These are phyloP conservation scores for Bradypodion ventrale DNA, from an alignment of 2,797 vertebrate genomes.

Conservation along the genomic window DNA sequence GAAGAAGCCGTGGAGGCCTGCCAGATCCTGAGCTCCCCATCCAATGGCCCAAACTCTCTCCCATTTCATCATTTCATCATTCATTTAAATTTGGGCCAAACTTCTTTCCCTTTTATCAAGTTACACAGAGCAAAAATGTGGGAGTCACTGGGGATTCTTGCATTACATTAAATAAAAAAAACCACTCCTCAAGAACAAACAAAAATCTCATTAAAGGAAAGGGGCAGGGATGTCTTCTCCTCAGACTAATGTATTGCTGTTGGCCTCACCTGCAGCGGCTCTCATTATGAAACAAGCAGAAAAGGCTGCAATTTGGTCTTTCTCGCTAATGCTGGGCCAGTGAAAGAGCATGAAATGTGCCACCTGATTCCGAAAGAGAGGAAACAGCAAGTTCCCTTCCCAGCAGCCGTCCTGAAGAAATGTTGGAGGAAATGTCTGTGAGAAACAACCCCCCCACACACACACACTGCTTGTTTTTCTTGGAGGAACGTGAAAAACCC, in stretches of 20 bases:
- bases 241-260: constrained; percentile 66
- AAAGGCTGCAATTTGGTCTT: constrained; percentile 59
- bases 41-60: neutral
- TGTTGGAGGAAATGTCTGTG: constrained; percentile 60
- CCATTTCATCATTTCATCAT: neutral
- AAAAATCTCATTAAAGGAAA: constrained; percentile 63
- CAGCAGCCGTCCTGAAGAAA: constrained; percentile 44
- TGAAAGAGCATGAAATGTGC: constrained; percentile 41
- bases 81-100: constrained; percentile 48
- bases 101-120: constrained; percentile 61
- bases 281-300: constrained; percentile 48
- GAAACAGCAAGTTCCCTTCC: constrained; percentile 8
- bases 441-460: no score
- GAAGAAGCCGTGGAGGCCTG: no score
- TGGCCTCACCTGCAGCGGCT: constrained; percentile 69
- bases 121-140: constrained; percentile 60
- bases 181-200: neutral
- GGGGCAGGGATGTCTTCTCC: constrained; percentile 33
- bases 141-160: constrained; percentile 26
- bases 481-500: constrained; percentile 65
- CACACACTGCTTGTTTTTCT: constrained; percentile 73
- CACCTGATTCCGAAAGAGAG: neutral
- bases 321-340: constrained; percentile 29
- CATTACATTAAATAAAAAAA: constrained; percentile 40
- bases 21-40: neutral